These are phyloP conservation scores for Steinernema carpocapsae DNA, from an alignment of 2,888 invertebrate species.

Conservation along the genomic window DNA sequence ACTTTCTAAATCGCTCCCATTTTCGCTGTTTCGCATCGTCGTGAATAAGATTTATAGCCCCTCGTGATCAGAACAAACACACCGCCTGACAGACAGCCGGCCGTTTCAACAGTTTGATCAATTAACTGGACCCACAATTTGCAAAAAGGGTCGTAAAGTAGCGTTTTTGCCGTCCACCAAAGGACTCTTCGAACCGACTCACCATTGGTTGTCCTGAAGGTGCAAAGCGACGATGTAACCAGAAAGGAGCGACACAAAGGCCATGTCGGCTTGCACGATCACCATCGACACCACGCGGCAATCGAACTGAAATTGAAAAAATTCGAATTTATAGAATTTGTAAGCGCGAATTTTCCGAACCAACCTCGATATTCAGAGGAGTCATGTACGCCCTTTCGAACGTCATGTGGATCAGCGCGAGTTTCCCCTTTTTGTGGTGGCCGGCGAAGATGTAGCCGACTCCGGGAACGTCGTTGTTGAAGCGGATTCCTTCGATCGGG, in stretches of 20 bases:
- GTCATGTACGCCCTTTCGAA: conserved; percentile 66
- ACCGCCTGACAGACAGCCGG: neutral
- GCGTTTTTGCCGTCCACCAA: no score
- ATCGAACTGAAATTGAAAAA: conserved; percentile 67
- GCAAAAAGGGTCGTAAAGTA: neutral
- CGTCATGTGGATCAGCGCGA: conserved; percentile 51
- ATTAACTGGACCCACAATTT: neutral
- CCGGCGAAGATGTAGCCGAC: conserved; percentile 50
- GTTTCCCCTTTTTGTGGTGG: conserved; percentile 52
- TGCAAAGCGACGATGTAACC: conserved; percentile 70
- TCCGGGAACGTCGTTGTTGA: conserved; percentile 43
- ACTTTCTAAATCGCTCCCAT: neutral
- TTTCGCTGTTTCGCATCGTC: neutral
- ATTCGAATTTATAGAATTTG: no score
- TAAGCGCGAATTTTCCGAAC: neutral
- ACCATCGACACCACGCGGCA: conserved; percentile 71
- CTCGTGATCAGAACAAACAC: neutral
- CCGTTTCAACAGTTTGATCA: neutral
- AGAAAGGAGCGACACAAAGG: conserved; percentile 71
- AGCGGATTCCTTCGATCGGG: conserved; percentile 50
- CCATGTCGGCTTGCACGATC: conserved; percentile 68
- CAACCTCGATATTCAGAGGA: conserved; percentile 45
- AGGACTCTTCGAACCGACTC: conserved; percentile 57
- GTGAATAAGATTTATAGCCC: neutral
- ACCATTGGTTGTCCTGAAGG: conserved; percentile 51